These are phyloP conservation scores for Neodiprion fabricii DNA, from an alignment of 1,140 invertebrate species.

Conservation along the genomic window DNA sequence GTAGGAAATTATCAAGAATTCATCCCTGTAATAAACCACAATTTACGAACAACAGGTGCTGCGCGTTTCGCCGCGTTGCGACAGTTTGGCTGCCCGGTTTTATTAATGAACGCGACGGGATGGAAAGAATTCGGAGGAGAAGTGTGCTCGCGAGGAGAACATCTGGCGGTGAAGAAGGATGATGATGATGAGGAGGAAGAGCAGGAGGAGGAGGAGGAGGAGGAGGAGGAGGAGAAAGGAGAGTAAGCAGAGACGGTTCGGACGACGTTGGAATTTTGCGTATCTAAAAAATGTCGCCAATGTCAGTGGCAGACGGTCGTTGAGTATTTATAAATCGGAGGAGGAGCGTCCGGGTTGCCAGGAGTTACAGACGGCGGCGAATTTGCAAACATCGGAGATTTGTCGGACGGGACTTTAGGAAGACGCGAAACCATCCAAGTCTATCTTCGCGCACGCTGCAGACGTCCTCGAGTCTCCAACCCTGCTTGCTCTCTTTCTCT, in stretches of 20 bases:
- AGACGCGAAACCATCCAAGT: background rate
- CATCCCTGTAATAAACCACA: background rate
- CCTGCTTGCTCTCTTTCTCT: too few species aligned
- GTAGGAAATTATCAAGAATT: too few species aligned
- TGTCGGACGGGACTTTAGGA: background rate
- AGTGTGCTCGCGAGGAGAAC: background rate
- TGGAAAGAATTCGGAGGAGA: background rate
- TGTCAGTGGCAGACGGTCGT: conserved; percentile 33
- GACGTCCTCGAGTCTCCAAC: too few species aligned
- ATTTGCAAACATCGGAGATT: background rate
- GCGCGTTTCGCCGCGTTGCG: background rate
- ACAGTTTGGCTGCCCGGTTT: background rate
- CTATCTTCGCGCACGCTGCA: background rate
- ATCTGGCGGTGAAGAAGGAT: background rate
- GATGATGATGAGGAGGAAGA: background rate
- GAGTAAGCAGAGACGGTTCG: conserved; percentile 26
- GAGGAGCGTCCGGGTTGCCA: background rate
- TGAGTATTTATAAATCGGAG: conserved; percentile 29
- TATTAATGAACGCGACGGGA: conserved; percentile 4
- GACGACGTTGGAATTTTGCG: conserved; percentile 26
- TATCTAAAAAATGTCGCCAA: conserved; percentile 40
- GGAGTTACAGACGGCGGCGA: conserved; percentile 4
- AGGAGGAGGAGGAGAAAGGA: background rate
- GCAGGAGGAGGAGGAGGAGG: background rate
- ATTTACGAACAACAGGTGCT: conserved; percentile 6